Evolutionary conservation across 1,140 invertebrate genomes (phyloP).

Genomic region (Drosophila kohkoa): DNA sequence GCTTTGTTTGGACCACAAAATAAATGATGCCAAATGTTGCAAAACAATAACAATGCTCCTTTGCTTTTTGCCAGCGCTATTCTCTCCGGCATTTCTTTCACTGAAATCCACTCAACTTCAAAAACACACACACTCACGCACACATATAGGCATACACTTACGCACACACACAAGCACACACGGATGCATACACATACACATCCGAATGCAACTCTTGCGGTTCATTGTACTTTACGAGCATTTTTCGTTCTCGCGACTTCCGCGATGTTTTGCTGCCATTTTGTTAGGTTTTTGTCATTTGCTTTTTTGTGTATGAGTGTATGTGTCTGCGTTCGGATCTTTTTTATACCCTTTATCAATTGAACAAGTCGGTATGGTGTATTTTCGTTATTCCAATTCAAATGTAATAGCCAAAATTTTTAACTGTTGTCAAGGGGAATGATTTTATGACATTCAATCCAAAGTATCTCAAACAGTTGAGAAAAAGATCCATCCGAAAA

Average conservation of each 20-base stretch:
- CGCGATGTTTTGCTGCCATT: constrained; percentile 70
- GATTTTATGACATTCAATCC: too few species aligned
- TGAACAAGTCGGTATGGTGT: too few species aligned
- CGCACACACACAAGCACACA: constrained; percentile 15
- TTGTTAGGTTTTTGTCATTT: constrained; percentile 69
- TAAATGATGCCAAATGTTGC: constrained; percentile 60
- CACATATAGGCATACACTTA: constrained; percentile 7
- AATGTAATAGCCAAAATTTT: too few species aligned
- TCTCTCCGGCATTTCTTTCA: constrained; percentile 54
- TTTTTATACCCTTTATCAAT: constrained; percentile 1
- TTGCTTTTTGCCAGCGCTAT: constrained; percentile 47
- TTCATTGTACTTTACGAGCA: constrained; percentile 77
- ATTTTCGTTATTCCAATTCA: too few species aligned
- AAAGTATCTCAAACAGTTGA: too few species aligned
- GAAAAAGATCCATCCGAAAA: too few species aligned
- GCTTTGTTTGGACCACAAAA: constrained; percentile 56
- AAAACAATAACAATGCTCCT: constrained; percentile 60
- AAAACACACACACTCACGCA: constrained; percentile 6
- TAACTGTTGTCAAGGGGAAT: too few species aligned
- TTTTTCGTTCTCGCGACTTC: constrained; percentile 64
- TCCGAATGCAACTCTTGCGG: constrained; percentile 55
- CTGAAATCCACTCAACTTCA: constrained; percentile 71
- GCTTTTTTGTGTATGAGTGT: constrained; percentile 16
- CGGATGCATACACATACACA: constrained; percentile 11
- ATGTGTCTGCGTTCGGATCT: constrained; percentile 5